phyloP scores from a whole-genome alignment of 2,797 vertebrate genomes.

The Acridotheres tristis region DNA sequence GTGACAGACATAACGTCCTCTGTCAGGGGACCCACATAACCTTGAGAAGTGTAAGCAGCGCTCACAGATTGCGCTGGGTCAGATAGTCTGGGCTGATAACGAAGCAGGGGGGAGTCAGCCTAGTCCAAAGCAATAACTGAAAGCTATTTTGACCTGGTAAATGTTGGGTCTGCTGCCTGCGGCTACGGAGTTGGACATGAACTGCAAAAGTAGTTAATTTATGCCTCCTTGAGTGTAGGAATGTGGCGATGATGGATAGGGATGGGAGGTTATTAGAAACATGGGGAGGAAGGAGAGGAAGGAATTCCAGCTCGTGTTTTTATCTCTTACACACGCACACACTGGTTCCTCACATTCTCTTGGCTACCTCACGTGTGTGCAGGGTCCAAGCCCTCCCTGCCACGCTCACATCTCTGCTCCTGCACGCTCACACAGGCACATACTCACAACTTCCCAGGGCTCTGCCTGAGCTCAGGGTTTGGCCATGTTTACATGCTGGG shows the following conservation, averaged over 20 bases:
- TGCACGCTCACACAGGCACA: not conserved
- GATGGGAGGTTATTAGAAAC: constrained; percentile 71
- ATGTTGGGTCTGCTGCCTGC: constrained; percentile 60
- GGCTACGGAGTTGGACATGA: constrained; percentile 54
- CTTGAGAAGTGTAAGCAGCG: constrained; percentile 56
- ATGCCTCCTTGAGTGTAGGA: constrained; percentile 64
- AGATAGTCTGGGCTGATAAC: constrained; percentile 66
- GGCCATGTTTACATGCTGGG: not conserved
- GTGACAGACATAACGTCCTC: constrained; percentile 74
- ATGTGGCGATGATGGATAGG: constrained; percentile 66
- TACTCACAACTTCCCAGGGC: not conserved
- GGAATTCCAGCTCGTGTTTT: constrained; percentile 58
- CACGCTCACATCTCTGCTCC: not conserved
- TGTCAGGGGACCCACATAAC: constrained; percentile 70
- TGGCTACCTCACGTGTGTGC: not conserved
- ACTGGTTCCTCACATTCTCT: not conserved
- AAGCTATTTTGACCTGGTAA: constrained; percentile 52
- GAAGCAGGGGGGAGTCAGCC: constrained; percentile 36
- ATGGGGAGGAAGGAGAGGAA: constrained; percentile 59
- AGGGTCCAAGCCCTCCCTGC: not conserved
- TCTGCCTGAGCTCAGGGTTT: not conserved
- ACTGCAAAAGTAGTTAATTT: constrained; percentile 67
- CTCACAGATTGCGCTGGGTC: constrained; percentile 5
- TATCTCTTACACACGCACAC: constrained; percentile 33
- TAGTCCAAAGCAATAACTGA: constrained; percentile 22